These are phyloP conservation scores for Panthera tigris DNA, from an alignment of 2,113 vertebrate species.

Conservation along the genomic window DNA sequence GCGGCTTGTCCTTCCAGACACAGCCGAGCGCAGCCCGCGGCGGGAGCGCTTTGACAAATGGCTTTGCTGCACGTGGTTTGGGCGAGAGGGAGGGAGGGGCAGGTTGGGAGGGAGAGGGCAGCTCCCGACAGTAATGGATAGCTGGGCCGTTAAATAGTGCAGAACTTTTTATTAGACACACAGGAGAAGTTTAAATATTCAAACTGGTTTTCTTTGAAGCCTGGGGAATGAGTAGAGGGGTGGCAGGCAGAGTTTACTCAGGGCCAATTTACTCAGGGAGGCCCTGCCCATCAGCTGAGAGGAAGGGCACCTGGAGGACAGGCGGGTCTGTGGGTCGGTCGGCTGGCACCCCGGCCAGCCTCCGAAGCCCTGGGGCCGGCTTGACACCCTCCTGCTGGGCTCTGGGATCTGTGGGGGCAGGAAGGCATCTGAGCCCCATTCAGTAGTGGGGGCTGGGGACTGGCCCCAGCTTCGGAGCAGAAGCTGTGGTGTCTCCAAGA, in stretches of 20 bases:
- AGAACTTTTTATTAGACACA: conserved; percentile 88
- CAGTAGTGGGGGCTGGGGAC: neutral
- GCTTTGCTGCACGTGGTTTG: conserved; percentile 70
- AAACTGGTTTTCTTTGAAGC: conserved; percentile 77
- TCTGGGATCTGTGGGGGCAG: neutral
- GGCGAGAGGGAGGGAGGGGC: conserved; percentile 66
- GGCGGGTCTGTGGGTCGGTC: neutral
- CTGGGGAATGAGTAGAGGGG: conserved; percentile 43
- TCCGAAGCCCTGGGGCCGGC: neutral
- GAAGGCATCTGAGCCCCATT: neutral
- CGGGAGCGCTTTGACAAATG: conserved; percentile 88
- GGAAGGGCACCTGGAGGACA: conserved; percentile 66
- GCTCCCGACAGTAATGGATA: conserved; percentile 88
- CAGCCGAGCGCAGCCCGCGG: conserved; percentile 83
- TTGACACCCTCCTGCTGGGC: neutral
- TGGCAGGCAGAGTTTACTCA: conserved; percentile 55
- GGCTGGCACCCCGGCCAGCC: neutral
- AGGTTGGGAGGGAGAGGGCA: conserved; percentile 67
- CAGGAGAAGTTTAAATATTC: conserved; percentile 89
- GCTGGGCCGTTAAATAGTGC: conserved; percentile 86
- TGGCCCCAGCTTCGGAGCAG: neutral
- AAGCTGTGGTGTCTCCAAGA: neutral
- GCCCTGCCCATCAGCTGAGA: neutral
- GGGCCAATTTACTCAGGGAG: neutral
- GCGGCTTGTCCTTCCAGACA: conserved; percentile 82